Percentiles rank a stretch among this genome's conserved stretches.
phyloP scores from a whole-genome alignment of 37 sponge, comb jelly and placozoan species.

The Corticium candelabrum region DNA sequence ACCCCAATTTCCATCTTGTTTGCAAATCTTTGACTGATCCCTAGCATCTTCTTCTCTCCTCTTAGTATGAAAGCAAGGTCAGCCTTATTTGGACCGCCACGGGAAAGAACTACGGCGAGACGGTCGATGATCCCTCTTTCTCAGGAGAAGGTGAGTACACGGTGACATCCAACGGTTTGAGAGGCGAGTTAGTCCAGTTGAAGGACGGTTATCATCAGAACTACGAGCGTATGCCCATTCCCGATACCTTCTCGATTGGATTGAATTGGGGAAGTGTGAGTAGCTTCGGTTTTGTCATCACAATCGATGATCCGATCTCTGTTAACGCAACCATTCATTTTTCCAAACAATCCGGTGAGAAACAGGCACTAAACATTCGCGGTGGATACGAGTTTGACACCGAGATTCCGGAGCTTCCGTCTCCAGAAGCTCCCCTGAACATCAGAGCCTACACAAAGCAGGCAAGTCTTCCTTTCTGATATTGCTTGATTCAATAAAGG shows the following conservation, averaged over 20 bases:
- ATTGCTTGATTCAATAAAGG: too few species aligned
- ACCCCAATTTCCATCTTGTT: too few species aligned
- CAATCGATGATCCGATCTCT: not conserved
- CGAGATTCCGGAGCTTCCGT: not conserved
- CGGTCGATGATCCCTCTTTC: not conserved
- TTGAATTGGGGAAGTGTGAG: not conserved
- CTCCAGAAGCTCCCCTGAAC: not conserved
- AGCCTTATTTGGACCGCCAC: not conserved
- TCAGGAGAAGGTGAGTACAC: not conserved
- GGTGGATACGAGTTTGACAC: not conserved
- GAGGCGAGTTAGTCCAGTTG: not conserved
- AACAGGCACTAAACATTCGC: not conserved
- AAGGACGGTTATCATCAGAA: not conserved
- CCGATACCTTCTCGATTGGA: not conserved
- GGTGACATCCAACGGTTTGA: not conserved
- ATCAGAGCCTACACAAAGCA: not conserved
- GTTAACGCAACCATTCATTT: not conserved
- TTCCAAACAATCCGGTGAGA: not conserved
- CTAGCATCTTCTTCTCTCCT: too few species aligned
- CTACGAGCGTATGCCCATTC: not conserved
- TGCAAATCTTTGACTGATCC: too few species aligned
- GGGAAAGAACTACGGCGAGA: not conserved
- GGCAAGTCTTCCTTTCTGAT: too few species aligned
- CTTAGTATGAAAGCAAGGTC: not conserved
- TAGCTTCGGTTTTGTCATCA: not conserved